Conservation (phyloP, 2,888 invertebrate genomes). For the Aelia acuminata region DNA sequence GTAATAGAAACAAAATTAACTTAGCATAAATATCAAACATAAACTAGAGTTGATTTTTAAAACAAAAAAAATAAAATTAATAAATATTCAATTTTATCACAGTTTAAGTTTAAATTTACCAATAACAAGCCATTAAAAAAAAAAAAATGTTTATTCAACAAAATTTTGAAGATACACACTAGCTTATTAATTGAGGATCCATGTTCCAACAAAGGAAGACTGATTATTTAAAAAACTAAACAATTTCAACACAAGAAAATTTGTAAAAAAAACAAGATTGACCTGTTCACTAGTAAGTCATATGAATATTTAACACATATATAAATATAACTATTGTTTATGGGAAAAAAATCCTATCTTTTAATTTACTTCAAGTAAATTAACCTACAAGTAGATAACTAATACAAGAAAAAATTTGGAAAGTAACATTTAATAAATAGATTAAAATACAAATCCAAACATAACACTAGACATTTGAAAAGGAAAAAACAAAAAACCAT, state of each 20-base stretch:
- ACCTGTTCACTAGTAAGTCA: background rate
- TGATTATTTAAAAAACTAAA: background rate
- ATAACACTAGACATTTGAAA: background rate
- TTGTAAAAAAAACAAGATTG: background rate
- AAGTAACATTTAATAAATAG: background rate
- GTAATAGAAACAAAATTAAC: background rate
- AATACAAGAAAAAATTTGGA: background rate
- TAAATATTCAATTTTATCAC: slow-evolving; percentile 3
- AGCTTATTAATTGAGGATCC: slow-evolving; percentile 8
- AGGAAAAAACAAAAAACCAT: background rate
- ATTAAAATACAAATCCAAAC: too few species aligned
- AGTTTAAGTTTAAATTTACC: slow-evolving; percentile 5
- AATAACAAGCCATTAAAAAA: background rate
- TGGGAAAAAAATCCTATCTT: too few species aligned
- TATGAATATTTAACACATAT: background rate
- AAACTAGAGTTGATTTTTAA: background rate
- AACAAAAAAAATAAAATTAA: background rate
- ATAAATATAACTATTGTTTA: background rate
- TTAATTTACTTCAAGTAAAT: too few species aligned
- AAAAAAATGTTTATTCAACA: background rate
- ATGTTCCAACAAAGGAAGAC: background rate
- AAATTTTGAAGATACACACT: too few species aligned
- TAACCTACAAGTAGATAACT: background rate
- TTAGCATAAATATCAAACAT: background rate
- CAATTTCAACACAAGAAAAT: background rate